phyloP scores from a whole-genome alignment of 2,888 invertebrate species.

The Eugnorisma glareosa region DNA sequence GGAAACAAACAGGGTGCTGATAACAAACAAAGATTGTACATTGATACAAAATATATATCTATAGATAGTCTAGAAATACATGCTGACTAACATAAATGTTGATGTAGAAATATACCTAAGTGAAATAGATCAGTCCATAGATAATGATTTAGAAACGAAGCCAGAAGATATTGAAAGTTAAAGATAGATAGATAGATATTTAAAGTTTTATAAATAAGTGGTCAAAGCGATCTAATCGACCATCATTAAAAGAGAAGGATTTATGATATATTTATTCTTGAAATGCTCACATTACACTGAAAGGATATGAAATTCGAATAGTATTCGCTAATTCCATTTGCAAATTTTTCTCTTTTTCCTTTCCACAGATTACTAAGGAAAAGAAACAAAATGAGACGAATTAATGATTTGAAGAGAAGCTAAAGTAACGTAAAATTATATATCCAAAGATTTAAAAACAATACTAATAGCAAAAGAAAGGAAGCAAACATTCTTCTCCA shows the following conservation, averaged over 20 bases:
- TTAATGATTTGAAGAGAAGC: neutral
- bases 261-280: neutral
- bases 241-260: neutral
- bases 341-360: too few relatives aligned
- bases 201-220: too few relatives aligned
- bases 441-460: neutral
- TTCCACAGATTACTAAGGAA: neutral
- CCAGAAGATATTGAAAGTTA: neutral
- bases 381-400: neutral
- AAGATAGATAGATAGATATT: too few relatives aligned
- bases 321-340: too few relatives aligned
- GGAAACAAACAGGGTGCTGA: neutral
- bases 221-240: neutral
- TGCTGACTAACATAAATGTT: neutral
- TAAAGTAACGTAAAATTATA: neutral
- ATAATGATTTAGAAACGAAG: neutral
- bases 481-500: neutral
- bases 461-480: neutral
- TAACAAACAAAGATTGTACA: neutral
- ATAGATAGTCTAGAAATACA: neutral
- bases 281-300: neutral
- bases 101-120: neutral
- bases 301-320: neutral
- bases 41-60: neutral
- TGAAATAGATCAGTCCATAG: neutral